phyloP scores from a whole-genome alignment of 2,888 invertebrate species.

The Entomobrya multifasciata region DNA sequence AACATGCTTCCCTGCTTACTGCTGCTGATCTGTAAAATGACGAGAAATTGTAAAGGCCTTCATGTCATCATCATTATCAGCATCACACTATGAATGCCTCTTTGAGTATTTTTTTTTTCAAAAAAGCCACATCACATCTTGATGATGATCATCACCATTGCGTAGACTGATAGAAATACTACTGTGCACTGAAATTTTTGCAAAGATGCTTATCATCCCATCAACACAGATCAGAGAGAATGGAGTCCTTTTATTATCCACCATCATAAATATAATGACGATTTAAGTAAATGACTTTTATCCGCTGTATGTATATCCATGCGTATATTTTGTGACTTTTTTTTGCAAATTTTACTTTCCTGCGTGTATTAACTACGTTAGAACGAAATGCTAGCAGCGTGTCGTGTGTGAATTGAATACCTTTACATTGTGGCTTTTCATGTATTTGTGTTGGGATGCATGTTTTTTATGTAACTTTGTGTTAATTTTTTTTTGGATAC shows the following conservation, averaged over 20 bases:
- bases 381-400: background rate
- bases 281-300: conserved; percentile 45
- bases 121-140: conserved; percentile 20
- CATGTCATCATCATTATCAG: background rate
- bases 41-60: conserved; percentile 24
- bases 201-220: conserved; percentile 46
- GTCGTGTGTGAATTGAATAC: background rate
- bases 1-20: no score
- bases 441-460: background rate
- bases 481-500: conserved; percentile 17
- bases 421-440: background rate
- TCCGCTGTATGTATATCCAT: conserved; percentile 25
- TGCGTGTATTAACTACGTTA: background rate
- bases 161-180: background rate
- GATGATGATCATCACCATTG: no score
- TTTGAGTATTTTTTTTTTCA: conserved; percentile 1
- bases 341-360: conserved; percentile 18
- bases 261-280: conserved; percentile 30
- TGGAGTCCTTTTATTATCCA: conserved; percentile 26
- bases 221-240: background rate
- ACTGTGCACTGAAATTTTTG: conserved; percentile 31
- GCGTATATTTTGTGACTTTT: background rate
- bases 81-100: background rate
- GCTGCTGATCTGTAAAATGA: no score
- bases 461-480: conserved; percentile 18